Evolutionary conservation across 1,140 invertebrate genomes (phyloP), one percentile per base, ranked within the genome.

Genomic region (Telenomus remus): DNA sequence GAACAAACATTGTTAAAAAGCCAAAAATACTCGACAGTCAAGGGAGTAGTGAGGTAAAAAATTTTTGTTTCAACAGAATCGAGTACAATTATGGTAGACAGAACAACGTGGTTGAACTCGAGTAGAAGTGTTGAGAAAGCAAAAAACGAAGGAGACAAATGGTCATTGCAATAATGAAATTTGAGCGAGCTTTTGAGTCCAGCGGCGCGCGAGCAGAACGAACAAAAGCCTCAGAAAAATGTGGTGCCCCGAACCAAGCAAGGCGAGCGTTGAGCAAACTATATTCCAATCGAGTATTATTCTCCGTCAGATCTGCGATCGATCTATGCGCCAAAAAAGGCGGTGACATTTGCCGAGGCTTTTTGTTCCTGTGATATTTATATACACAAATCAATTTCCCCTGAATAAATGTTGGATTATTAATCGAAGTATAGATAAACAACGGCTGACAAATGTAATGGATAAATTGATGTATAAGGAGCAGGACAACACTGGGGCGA

Each of bases 291-390:
- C 63, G 61, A 65, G 61, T 65, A 65, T 69, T 69, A 54, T 60
- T 69, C 65, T 53, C 35, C 39, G 55, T 60, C 42, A 55, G 56
- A 60, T 69, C 63, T 51, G 43, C 14, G 55, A 54, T 69, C 65
- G 55, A 69, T 69, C 9, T 48, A 47, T 39, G 43, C 56, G 50
- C 60, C 63, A 66, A 56, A 66, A 74, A 66, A 46, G 61, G 60
- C 39, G 43, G 46, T 13, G 48, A 60, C 68, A 76, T 71, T 76
- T 76, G 49, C 60, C 51, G 50, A 66, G 50, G 56, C 71, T 74
- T n/a, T n/a, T 43, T 37, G 49, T 63, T 70, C 55, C 54, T 47
- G 2, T 12, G 61, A 65, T 65, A 65, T 65, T 54, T 65, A 65
- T 56, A 65, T 65, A 65, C 53, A 65, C 8, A 63, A 11, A 50